Conservation (phyloP, 2,113 vertebrate species). For the Mesocricetus auratus region DNA sequence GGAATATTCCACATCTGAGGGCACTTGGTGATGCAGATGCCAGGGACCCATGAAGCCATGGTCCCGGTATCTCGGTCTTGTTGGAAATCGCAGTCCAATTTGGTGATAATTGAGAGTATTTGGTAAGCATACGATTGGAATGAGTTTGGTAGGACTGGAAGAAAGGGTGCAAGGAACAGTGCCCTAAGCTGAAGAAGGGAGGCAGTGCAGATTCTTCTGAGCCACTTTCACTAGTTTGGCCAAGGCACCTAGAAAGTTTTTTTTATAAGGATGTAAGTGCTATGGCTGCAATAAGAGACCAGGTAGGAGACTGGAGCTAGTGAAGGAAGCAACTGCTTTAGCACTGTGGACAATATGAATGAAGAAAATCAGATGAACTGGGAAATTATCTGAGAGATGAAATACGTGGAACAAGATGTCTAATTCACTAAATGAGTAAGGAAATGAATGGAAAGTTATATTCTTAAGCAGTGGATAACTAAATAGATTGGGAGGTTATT, state of each 20-base stretch:
- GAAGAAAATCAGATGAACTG: neutral
- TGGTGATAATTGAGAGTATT: neutral
- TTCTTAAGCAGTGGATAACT: neutral
- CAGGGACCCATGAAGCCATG: neutral
- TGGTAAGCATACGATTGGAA: neutral
- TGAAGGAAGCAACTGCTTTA: neutral
- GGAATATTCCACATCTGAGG: neutral
- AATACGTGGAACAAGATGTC: neutral
- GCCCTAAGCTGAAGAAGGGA: neutral
- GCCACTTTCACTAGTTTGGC: neutral
- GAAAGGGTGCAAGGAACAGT: neutral
- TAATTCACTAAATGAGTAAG: neutral
- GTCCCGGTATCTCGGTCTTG: neutral
- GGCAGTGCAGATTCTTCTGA: neutral
- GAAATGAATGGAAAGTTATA: neutral
- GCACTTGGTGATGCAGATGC: neutral
- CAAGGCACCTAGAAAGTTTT: constrained; percentile 40
- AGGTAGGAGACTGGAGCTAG: neutral
- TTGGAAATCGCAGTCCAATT: neutral
- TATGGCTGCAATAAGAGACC: neutral
- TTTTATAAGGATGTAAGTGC: neutral
- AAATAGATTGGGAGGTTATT: neutral
- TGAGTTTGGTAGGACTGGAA: neutral
- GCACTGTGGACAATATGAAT: neutral
- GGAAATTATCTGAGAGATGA: neutral